Evolutionary conservation across 2,797 vertebrate genomes (phyloP), one percentile per base, ranked within the genome.

Genomic region (Siniperca obscura): DNA sequence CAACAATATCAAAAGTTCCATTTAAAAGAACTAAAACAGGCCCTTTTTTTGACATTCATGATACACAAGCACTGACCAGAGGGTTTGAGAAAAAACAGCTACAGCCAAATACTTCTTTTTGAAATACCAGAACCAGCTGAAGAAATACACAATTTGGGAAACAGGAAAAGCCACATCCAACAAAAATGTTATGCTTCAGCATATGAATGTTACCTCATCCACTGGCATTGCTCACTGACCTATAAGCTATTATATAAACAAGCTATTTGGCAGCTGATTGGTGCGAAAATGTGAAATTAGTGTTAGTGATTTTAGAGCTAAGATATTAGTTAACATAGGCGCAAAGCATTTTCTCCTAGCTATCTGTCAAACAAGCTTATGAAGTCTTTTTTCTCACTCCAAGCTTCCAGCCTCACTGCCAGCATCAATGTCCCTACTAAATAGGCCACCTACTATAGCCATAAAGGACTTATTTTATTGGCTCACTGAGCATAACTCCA

Each of bases 241-340:
- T 30, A 0, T 36, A 22, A 42, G 40, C 10, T 11, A 11, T 42
- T 42, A 42, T 11, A 46, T 68, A 30, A 66, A 79, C 4, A 17
- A n/a, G n/a, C 30, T 17, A 11, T 40, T 77, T 83, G 65, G 65
- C 73, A 80, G 71, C 38, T 27, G 65, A 52, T 52, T 60, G 56
- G 38, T 86, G 69, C 69, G 55, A 76, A 87, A 76, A 65, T 61
- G 62, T 65, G 46, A 64, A 76, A 46, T 40, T 30, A 34, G 34
- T 38, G 38, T 60, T 55, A 9, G 52, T n/a, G 30, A 60, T 52
- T 40, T 38, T 42, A 52, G 46, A 78, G 65, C 25, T 66, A 10
- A 59, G 36, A 67, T 19, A 48, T 21, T 17, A 71, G 53, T 62
- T 48, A 60, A 60, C 16, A 42, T 36, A 25, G n/a, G 12, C 44